Evolutionary conservation across 2,113 vertebrate genomes (phyloP), one percentile per base, ranked within the genome.

Genomic region (Siphamia tubifer): DNA sequence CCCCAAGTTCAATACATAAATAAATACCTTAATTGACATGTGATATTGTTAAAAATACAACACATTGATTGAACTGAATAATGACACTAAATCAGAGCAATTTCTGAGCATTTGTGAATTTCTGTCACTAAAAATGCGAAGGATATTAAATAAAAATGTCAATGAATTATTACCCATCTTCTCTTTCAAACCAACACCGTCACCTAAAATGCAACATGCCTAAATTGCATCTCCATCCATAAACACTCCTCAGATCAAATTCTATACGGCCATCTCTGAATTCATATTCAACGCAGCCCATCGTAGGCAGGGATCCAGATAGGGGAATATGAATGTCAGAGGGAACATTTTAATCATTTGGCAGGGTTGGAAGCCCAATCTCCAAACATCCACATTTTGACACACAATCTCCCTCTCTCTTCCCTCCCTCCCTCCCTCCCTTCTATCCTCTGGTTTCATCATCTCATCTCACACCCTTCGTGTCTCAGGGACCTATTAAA

Each of bases 341-440:
- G 83, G 87, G 85, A 89, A 90, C 89, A 84, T 90, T 90, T 87
- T 90, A 90, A 90, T 90, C 87, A 90, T 90, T 90, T 89, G 85
- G 87, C 85, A 77, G 78, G 85, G 78, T 86, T 87, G 89, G 89
- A 85, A 87, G 87, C 89, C 85, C 89, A 90, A 90, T 90, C 87
- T 90, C 89, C 83, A 89, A 90, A 89, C 89, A 89, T 90, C 87
- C 89, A 90, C 87, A 90, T 90, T 90, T 90, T 90, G 89, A 90
- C 89, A 90, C 87, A 90, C 89, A 90, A 89, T 88, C 87, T 89
- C 78, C 72, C 71, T 71, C 84, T 84, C 82, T 78, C 67, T 65
- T 74, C 64, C 74, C 44, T 19, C 80, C 74, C 77, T 19, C 80
- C 74, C 77, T 75, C 78, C 81, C 72, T 84, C 73, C 65, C 74